Base-by-base conservation (phyloP, 2,113 vertebrate species). In the Hippoglossus stenolepis region DNA sequence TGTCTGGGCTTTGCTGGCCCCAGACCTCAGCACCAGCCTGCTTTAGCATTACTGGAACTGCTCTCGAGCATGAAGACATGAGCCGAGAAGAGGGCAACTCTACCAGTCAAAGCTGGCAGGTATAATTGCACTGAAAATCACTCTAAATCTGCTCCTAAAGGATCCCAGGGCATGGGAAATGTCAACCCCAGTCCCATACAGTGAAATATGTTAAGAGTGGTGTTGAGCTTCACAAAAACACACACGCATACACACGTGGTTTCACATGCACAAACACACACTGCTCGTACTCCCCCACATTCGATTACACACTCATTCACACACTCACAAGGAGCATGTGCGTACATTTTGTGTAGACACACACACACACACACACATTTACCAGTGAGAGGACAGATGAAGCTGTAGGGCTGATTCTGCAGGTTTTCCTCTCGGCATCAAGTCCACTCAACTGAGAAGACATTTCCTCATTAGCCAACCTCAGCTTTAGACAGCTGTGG, bases 91-190 rank as follows among this genome's bases (percentile, higher is more conserved):
- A 91, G 86, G 91, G 90, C 84, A 91, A 88, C 91, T 91, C 87
- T 86, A 90, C 85, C 91, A 88, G 92, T 94, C 92, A 93, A 88
- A 90, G 85, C 80, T 93, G 92, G 90, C 94, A 95, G 91, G 91
- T 90, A 94, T 93, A 94, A 93, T 93, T 94, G 93, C 93, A 92
- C 89, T 92, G 93, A 94, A 94, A 94, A 94, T 94, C 91, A 93
- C 88, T 93, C 80, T 85, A 94, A 94, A 93, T 93, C 88, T 92
- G 91, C 87, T 93, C 91, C 86, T 86, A 79, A 88, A 94, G 94
- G 90, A 92, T 87, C 75, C 66, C 66, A 69, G 91, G 89, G 91
- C 87, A 91, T 72, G 75, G 80, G 84, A 89, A 87, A 89, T 87
- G 91, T 93, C 91, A 93, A 85, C 76, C 62, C 71, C n/a, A 69